phyloP scores from a whole-genome alignment of 1,140 invertebrate species.

The Cardiocondyla obscurior region DNA sequence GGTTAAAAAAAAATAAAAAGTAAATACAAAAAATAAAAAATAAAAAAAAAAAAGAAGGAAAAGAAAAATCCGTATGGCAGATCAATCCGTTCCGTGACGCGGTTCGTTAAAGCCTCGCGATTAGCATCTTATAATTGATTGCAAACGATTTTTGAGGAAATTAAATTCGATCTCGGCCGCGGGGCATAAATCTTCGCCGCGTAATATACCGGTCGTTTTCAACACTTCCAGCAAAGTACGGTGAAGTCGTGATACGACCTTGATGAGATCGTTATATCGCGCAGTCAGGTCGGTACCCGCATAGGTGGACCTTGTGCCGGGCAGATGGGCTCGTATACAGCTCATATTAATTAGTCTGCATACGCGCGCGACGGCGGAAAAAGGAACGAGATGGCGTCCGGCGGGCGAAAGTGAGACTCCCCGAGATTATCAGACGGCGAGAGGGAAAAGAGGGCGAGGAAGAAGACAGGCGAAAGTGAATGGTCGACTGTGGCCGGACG shows the following conservation, averaged over 20 bases:
- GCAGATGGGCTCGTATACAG: slow-evolving; percentile 48
- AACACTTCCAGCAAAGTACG: slow-evolving; percentile 42
- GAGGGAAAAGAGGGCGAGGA: slow-evolving; percentile 42
- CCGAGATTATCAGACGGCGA: slow-evolving; percentile 21
- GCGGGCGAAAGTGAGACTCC: slow-evolving; percentile 28
- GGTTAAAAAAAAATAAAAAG: slow-evolving; percentile 13
- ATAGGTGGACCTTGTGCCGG: slow-evolving; percentile 47
- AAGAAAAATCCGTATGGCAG: slow-evolving; percentile 14
- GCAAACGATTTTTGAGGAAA: slow-evolving; percentile 47
- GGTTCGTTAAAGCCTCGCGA: slow-evolving; percentile 30
- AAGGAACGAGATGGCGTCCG: slow-evolving; percentile 20
- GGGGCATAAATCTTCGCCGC: slow-evolving; percentile 41
- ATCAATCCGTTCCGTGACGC: slow-evolving; percentile 29
- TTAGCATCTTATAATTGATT: slow-evolving; percentile 59
- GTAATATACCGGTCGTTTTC: slow-evolving; percentile 46
- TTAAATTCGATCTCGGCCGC: slow-evolving; percentile 48
- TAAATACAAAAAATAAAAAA: slow-evolving; percentile 8
- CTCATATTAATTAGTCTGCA: slow-evolving; percentile 52
- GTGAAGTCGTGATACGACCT: slow-evolving; percentile 52
- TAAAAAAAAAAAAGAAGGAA: slow-evolving; percentile 6
- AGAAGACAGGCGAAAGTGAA: slow-evolving; percentile 43
- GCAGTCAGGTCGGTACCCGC: slow-evolving; percentile 38
- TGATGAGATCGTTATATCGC: slow-evolving; percentile 52
- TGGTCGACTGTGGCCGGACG: slow-evolving; percentile 46
- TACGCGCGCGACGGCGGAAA: slow-evolving; percentile 24